A percentile compares a stretch with the other conserved stretches of the same genome.
Evolutionary conservation across 1,140 invertebrate genomes (phyloP).

Genomic region (Monochamus saltuarius): DNA sequence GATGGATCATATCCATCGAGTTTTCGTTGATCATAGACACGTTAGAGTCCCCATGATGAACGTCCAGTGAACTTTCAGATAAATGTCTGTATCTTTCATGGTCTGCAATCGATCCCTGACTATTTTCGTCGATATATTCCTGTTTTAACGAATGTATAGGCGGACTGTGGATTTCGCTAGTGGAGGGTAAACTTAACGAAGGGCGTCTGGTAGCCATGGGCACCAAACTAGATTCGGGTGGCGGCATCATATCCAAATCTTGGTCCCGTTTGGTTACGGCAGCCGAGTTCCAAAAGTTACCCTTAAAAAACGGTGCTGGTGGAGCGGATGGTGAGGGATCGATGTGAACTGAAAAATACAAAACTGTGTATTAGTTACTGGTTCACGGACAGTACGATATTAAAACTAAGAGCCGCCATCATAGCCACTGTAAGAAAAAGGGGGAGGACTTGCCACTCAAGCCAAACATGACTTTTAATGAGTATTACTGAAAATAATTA

Average conservation of each 20-base stretch:
- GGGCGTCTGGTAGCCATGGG: slow-evolving; percentile 58
- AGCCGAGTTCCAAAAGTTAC: slow-evolving; percentile 49
- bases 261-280: slow-evolving; percentile 52
- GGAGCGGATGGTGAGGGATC: slow-evolving; percentile 33
- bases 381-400: slow-evolving; percentile 30
- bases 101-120: slow-evolving; percentile 59
- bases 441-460: slow-evolving; percentile 48
- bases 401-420: slow-evolving; percentile 48
- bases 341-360: slow-evolving; percentile 47
- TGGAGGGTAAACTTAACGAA: slow-evolving; percentile 52
- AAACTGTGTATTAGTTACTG: slow-evolving; percentile 41
- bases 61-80: slow-evolving; percentile 52
- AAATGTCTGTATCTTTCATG: slow-evolving; percentile 44
- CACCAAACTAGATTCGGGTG: slow-evolving; percentile 57
- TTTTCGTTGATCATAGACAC: slow-evolving; percentile 54
- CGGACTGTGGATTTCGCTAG: slow-evolving; percentile 48
- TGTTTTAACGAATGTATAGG: slow-evolving; percentile 61
- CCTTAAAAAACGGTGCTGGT: slow-evolving; percentile 44
- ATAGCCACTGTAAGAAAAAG: slow-evolving; percentile 50
- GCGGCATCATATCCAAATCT: slow-evolving; percentile 63
- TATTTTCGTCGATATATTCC: slow-evolving; percentile 69
- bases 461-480: slow-evolving; percentile 36
- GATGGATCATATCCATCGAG: slow-evolving; percentile 50
- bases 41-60: slow-evolving; percentile 50
- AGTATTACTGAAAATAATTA: neutral